Evolutionary conservation across 2,113 vertebrate species (phyloP).

Genomic region (Macroglossus sobrinus): DNA sequence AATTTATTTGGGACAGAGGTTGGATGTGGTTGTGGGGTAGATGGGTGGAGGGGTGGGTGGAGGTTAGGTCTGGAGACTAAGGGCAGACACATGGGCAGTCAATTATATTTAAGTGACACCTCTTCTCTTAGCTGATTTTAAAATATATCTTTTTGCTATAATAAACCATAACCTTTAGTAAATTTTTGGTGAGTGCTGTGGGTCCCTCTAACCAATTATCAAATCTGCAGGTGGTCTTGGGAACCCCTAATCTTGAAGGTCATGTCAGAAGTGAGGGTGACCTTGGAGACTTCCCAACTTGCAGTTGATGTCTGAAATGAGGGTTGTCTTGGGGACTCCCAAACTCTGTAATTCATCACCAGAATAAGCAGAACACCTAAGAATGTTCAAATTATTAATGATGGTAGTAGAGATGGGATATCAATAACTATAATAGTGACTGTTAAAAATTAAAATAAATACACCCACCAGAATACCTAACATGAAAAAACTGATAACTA

Average conservation of each 20-base stretch:
- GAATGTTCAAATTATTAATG: neutral
- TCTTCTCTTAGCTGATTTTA: neutral
- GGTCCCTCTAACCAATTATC: neutral
- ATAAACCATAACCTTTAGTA: neutral
- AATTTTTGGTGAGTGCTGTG: neutral
- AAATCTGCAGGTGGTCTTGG: neutral
- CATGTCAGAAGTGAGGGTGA: neutral
- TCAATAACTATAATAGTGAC: neutral
- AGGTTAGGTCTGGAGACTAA: neutral
- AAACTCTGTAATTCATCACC: neutral
- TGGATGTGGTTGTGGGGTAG: too few species aligned
- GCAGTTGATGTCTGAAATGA: neutral
- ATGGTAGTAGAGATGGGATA: neutral
- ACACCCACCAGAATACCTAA: neutral
- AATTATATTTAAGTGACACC: neutral
- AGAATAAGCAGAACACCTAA: slow-evolving; percentile 13
- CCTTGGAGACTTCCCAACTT: neutral
- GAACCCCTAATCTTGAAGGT: neutral
- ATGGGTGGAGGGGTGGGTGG: too few species aligned
- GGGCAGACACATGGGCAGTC: neutral
- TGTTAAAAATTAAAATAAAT: neutral
- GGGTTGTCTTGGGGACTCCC: neutral
- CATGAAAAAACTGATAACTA: neutral
- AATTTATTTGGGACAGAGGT: neutral
- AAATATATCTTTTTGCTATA: neutral